A percentile compares a stretch with the other conserved stretches of the same genome.
These are phyloP conservation scores for Epirrhoe alternata DNA, from an alignment of 2,888 invertebrate genomes.

Conservation along the genomic window DNA sequence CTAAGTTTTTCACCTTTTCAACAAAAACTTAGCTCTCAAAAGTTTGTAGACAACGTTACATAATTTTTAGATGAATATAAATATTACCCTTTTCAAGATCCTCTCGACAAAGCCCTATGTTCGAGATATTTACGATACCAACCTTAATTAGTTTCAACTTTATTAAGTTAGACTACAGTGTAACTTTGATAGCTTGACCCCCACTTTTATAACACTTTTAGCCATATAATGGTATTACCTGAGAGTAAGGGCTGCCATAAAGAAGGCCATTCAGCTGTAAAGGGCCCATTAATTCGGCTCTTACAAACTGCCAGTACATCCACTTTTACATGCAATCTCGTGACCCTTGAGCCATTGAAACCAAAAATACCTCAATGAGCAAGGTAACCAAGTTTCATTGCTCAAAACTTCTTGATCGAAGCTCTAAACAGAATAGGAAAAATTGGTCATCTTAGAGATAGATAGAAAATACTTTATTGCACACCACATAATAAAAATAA, in stretches of 20 bases:
- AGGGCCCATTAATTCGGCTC: slow-evolving; percentile 32
- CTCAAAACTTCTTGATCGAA: too few species aligned
- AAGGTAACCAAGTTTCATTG: not conserved
- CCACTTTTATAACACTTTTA: slow-evolving; percentile 25
- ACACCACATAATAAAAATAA: too few species aligned
- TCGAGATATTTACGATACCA: not conserved
- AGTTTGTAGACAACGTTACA: too few species aligned
- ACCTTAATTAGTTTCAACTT: not conserved
- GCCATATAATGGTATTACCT: slow-evolving; percentile 33
- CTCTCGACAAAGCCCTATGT: not conserved
- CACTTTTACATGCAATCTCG: not conserved
- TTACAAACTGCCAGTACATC: slow-evolving; percentile 11
- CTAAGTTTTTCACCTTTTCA: too few species aligned
- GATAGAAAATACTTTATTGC: too few species aligned
- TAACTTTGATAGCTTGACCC: slow-evolving; percentile 7
- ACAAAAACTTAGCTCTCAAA: too few species aligned
- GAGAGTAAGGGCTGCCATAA: slow-evolving; percentile 40
- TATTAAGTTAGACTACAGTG: not conserved
- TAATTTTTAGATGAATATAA: too few species aligned
- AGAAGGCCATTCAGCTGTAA: slow-evolving; percentile 33
- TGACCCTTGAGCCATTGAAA: not conserved
- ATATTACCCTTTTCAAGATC: not conserved
- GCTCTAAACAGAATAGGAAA: too few species aligned
- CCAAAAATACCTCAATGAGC: not conserved
- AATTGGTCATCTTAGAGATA: too few species aligned